Evolutionary conservation across 2,888 invertebrate species (phyloP), one percentile per base, ranked within the genome.

Genomic region (Rhamphomyia laevipes): DNA sequence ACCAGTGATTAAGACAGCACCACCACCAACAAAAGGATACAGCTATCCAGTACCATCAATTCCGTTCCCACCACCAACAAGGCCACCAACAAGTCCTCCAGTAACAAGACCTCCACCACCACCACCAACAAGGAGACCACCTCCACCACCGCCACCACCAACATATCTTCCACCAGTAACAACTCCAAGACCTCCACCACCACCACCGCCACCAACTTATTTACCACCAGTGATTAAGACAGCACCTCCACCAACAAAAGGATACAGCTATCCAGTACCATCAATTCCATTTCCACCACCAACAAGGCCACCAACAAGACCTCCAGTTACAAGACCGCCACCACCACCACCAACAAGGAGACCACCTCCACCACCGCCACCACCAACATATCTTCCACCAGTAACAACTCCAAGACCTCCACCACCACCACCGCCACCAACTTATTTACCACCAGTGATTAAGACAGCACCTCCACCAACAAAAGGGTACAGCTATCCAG

Each of bases 31-130:
- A n/a, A 37, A 44, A 43, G 52, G 54, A 13, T 55, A 54, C 16
- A 45, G 35, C n/a, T 52, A 54, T 35, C 63, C 63, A 16, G 45
- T 55, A 15, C 67, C 67, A 7, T 31, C 48, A 4, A 55, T 64
- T 15, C 66, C 66, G 17, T 67, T 67, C 37, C 51, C 57, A 27
- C 53, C 55, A 47, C 13, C 53, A 16, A 43, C 53, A 44, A 53
- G 33, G 37, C 41, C 38, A 9, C n/a, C 42, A 13, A 27, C 42
- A 41, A 52, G 44, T 15, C 55, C 52, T 4, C 42, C 43, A 33
- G 31, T 52, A n/a, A 18, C 30, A 12, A 40, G 33, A n/a, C 35
- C 41, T 15, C n/a, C 42, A 13, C 42, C 42, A 41, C 52, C 45
- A 17, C 55, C 52, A 7, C 42, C 43, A 33, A 38, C 54, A n/a